phyloP scores from a whole-genome alignment of 2,797 vertebrate genomes.

The Acanthiza pusilla region DNA sequence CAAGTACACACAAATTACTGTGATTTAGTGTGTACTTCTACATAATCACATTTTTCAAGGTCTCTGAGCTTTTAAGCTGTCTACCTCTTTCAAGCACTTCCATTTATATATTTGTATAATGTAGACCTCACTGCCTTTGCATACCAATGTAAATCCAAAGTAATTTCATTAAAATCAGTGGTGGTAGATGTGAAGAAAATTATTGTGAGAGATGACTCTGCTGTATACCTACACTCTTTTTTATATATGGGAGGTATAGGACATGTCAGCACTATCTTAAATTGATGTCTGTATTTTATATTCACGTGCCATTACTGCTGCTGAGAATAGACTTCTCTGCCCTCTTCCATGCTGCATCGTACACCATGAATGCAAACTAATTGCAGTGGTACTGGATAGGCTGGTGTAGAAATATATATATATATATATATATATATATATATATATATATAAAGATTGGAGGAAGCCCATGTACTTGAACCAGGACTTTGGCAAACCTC shows the following conservation, averaged over 20 bases:
- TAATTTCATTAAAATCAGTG: slow-evolving; percentile 22
- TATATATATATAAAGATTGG: not conserved
- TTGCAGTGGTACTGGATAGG: not conserved
- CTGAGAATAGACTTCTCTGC: not conserved
- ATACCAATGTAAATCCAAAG: slow-evolving; percentile 8
- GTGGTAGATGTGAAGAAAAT: not conserved
- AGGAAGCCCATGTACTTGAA: not conserved
- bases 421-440: too few relatives aligned
- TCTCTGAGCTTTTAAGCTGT: slow-evolving; percentile 13
- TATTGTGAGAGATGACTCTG: not conserved
- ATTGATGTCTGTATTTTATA: slow-evolving; percentile 8
- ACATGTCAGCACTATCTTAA: not conserved
- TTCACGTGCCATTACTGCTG: not conserved
- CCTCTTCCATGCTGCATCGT: not conserved
- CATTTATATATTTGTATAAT: not conserved
- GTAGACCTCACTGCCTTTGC: not conserved
- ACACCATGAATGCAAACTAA: not conserved
- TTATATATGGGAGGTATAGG: not conserved
- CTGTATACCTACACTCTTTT: not conserved
- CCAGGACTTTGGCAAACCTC: not conserved
- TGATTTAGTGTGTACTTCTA: slow-evolving; percentile 5
- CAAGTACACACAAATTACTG: slow-evolving; percentile 15
- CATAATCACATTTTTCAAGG: slow-evolving; percentile 13
- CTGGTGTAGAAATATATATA: not conserved
- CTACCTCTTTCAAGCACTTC: not conserved